Base-by-base conservation (phyloP, 64 coral and sea anemone genomes). In the Platygyra sinensis region DNA sequence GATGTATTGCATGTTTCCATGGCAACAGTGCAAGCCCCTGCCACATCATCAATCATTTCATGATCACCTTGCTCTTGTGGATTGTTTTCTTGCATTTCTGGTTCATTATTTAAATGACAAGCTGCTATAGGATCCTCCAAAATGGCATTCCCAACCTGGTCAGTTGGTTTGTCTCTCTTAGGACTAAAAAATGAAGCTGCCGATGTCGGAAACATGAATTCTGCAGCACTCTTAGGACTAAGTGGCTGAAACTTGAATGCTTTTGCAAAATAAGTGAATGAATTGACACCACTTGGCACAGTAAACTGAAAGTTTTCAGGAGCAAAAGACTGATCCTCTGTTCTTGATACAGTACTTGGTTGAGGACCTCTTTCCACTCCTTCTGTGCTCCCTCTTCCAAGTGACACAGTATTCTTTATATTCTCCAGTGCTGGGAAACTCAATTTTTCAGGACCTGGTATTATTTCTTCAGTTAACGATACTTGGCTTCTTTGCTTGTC, bases 201-300 rank as follows among this genome's bases (percentile, higher is more conserved):
- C 8, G 92, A 89, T 62, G 92, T 59, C 60, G 92, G 92, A 33
- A 83, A 94, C 72, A 97, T 69, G 25, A 97, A 97, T 20, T 80
- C 80, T 18, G 74, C 79, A 15, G 95, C 87, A 72, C 95, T 97
- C 30, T 78, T 73, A 46, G 95, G 95, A 30, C 95, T 97, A 27
- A 97, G 72, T 3, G 95, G 95, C 52, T 94, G 82, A 78, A 97
- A 94, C 20, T 87, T 90, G 73, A 97, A 97, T 15, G 86, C 79
- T 73, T 86, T 74, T 38, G 95, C 89, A 71, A 20, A 91, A 65
- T 94, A 83, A 2, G 73, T 54, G 71, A 97, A 97, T 19, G 95
- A 87, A 50, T 88, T 80, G 3, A 97, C 33, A n/a, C 95, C 95
- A 51, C 76, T 67, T 16, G 95, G 95, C 8, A 73, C 92, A 69